Evolutionary conservation across 2,888 invertebrate genomes (phyloP).

Genomic region (Cylindroiulus punctatus): DNA sequence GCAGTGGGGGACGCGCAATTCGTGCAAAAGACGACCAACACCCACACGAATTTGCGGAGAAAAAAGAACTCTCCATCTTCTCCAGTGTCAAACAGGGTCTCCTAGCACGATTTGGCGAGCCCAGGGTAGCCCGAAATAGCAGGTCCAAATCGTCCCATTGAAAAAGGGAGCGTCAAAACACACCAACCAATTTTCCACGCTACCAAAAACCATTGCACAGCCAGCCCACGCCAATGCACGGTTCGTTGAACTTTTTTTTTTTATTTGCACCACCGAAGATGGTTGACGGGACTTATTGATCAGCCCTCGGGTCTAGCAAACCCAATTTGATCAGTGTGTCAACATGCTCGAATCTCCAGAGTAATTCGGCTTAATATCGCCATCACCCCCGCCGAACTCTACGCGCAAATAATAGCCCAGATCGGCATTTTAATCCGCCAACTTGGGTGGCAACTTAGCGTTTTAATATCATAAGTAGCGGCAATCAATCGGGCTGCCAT

Average conservation of each 20-base stretch:
- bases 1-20: constrained; percentile 35
- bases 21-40: constrained; percentile 21
- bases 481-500: constrained; percentile 4
- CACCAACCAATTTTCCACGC: background rate
- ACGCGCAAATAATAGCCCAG: background rate
- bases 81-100: background rate
- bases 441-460: constrained; percentile 21
- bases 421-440: background rate
- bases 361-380: background rate
- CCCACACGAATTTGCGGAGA: constrained; percentile 11
- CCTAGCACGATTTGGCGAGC: background rate
- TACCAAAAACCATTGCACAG: too few relatives aligned
- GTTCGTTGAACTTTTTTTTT: constrained; percentile 23
- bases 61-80: constrained; percentile 13
- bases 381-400: background rate
- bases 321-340: background rate
- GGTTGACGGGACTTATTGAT: background rate
- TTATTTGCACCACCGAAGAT: background rate
- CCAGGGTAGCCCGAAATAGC: constrained; percentile 6
- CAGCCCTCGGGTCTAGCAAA: background rate
- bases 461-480: constrained; percentile 13
- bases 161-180: background rate
- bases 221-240: background rate
- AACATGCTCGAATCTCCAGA: constrained; percentile 32
- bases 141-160: background rate